phyloP scores from a whole-genome alignment of 2,797 vertebrate genomes.

The Gymnodraco acuticeps region DNA sequence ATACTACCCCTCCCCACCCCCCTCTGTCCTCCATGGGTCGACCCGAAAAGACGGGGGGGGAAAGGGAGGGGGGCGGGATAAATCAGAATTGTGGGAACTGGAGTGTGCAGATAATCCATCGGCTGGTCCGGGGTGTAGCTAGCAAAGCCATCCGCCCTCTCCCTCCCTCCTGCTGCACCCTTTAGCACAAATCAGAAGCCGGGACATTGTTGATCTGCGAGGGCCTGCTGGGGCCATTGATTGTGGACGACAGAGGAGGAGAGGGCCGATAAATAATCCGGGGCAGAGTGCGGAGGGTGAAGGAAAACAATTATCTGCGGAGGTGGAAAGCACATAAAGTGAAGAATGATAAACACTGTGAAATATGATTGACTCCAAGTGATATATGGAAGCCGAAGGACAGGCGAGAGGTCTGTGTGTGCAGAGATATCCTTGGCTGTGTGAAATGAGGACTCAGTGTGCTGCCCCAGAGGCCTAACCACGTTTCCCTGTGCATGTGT shows the following conservation, averaged over 20 bases:
- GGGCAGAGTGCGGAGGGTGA: conserved; percentile 69
- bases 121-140: conserved; percentile 53
- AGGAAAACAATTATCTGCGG: conserved; percentile 83
- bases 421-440: conserved; percentile 70
- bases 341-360: conserved; percentile 82
- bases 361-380: conserved; percentile 83
- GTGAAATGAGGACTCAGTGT: conserved; percentile 45
- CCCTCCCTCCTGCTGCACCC: conserved; percentile 51
- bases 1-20: conserved; percentile 70
- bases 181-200: conserved; percentile 79
- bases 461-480: conserved; percentile 25
- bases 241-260: conserved; percentile 72
- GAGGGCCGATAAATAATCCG: conserved; percentile 79
- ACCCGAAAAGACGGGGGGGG: conserved; percentile 40
- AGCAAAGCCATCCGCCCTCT: conserved; percentile 19
- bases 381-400: conserved; percentile 74
- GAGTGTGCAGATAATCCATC: conserved; percentile 79
- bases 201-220: conserved; percentile 70
- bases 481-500: conserved; percentile 4
- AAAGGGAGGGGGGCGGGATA: conserved; percentile 70
- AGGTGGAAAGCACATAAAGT: conserved; percentile 79
- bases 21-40: conserved; percentile 66
- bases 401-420: conserved; percentile 58
- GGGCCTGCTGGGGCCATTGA: conserved; percentile 76
- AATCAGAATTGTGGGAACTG: conserved; percentile 79